Base-by-base conservation (phyloP, 2,113 vertebrate genomes). In the Otocyon megalotis region DNA sequence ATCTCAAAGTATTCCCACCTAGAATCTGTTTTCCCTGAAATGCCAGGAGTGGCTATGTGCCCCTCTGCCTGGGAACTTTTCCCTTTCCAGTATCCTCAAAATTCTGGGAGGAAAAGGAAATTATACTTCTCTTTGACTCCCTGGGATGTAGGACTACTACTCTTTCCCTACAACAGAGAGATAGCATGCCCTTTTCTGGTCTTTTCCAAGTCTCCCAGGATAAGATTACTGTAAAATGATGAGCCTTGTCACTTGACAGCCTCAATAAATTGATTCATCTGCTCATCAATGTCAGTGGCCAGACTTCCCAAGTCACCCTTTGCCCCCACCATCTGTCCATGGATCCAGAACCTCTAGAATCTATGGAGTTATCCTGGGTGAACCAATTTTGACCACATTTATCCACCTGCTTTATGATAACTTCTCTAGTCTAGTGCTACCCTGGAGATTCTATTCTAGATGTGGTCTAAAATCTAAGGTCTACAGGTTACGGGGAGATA, bases 91-190 rank as follows among this genome's bases (percentile, higher is more conserved):
- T 88, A 69, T 89, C 43, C 53, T 97, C 82, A 32, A 17, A 91
- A 90, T 94, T 93, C 14, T 37, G 53, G 56, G 30, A 67, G 9
- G 28, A 97, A 92, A 81, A 72, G 26, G 58, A 85, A 72, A 77
- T 67, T 62, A 17, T 72, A 20, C 85, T 88, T 24, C 15, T 3
- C 35, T 28, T 84, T 2, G 9, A 53, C 14, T 96, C n/a, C 16
- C 22, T 72, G 24, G 22, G 58, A 30, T 60, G 3, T 65, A 32
- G 53, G n/a, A 84, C 84, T 80, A 69, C 35, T 63, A 69, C 13
- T 62, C 8, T 2, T 92, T 95, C 87, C 26, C 74, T 84, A 94
- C 8, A 71, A 79, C n/a, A 89, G 56, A 95, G 86, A 83, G 86
- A 83, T 60, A 92, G 62, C 12, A 13, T 77, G 19, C 85, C 56